Evolutionary conservation across 2,797 vertebrate genomes (phyloP).

Genomic region (Phalanger gymnotis): DNA sequence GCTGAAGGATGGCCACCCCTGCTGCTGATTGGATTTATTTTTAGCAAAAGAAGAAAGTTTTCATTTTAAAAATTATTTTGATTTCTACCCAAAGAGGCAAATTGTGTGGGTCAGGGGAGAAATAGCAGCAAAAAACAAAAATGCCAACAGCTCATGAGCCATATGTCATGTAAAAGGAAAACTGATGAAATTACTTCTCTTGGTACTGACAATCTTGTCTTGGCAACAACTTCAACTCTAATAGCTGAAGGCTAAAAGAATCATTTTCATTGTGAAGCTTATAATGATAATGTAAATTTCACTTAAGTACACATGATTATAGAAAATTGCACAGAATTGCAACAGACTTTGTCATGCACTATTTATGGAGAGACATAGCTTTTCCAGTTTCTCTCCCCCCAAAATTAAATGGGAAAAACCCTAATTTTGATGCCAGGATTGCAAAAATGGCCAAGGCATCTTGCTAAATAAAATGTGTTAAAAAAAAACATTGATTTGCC

Average conservation of each 20-base stretch:
- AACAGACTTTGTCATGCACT: conserved; percentile 76
- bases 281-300: conserved; percentile 82
- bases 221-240: conserved; percentile 71
- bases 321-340: conserved; percentile 84
- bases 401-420: conserved; percentile 76
- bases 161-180: conserved; percentile 78
- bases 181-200: conserved; percentile 75
- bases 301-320: conserved; percentile 82
- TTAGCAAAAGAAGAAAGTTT: conserved; percentile 81
- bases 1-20: conserved; percentile 75
- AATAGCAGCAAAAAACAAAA: conserved; percentile 62
- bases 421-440: conserved; percentile 68
- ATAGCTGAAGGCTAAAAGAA: conserved; percentile 78
- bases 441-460: conserved; percentile 64
- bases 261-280: conserved; percentile 73
- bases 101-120: conserved; percentile 58
- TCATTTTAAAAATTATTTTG: conserved; percentile 85
- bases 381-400: conserved; percentile 72
- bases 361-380: conserved; percentile 82
- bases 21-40: conserved; percentile 80
- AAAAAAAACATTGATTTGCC: conserved; percentile 64
- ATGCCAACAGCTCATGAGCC: conserved; percentile 60
- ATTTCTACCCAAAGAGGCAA: conserved; percentile 82
- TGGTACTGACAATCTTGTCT: conserved; percentile 78
- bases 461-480: conserved; percentile 68